phyloP scores from a whole-genome alignment of 2,888 invertebrate species.

The Erpobdella octoculata region DNA sequence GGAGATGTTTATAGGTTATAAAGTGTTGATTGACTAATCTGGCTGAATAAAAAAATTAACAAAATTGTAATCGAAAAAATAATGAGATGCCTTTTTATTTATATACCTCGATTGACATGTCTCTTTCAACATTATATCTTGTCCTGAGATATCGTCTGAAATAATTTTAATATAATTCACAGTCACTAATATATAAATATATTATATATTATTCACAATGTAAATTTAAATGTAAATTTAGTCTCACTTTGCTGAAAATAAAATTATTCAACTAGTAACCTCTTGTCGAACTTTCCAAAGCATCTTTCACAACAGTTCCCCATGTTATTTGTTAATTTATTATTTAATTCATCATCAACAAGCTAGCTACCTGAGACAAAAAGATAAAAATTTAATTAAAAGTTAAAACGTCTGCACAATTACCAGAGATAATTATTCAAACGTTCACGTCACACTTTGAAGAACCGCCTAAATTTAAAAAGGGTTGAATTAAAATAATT shows the following conservation, averaged over 20 bases:
- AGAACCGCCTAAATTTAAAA: no score
- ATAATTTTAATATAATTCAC: background rate
- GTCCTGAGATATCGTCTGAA: conserved; percentile 39
- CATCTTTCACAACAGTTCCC: conserved; percentile 39
- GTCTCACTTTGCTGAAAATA: background rate
- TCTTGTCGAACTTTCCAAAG: conserved; percentile 36
- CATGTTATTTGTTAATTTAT: conserved; percentile 35
- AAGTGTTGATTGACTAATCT: background rate
- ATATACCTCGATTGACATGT: conserved; percentile 40
- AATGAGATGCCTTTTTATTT: background rate
- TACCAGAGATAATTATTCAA: no score
- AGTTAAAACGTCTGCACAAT: no score
- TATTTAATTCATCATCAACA: no score
- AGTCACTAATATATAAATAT: no score
- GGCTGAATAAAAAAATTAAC: background rate
- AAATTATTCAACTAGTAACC: conserved; percentile 27
- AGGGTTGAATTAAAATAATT: no score
- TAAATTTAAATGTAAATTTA: no score
- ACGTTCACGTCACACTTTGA: no score
- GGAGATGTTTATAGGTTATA: conserved; percentile 15
- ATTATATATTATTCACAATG: no score
- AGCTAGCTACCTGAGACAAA: no score
- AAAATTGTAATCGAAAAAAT: background rate
- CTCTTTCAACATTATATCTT: conserved; percentile 39
- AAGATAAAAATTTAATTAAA: no score